A percentile compares a stretch with the other conserved stretches of the same genome.
Evolutionary conservation across 1,140 invertebrate genomes (phyloP).

Genomic region (Tetramorium parvispinum): DNA sequence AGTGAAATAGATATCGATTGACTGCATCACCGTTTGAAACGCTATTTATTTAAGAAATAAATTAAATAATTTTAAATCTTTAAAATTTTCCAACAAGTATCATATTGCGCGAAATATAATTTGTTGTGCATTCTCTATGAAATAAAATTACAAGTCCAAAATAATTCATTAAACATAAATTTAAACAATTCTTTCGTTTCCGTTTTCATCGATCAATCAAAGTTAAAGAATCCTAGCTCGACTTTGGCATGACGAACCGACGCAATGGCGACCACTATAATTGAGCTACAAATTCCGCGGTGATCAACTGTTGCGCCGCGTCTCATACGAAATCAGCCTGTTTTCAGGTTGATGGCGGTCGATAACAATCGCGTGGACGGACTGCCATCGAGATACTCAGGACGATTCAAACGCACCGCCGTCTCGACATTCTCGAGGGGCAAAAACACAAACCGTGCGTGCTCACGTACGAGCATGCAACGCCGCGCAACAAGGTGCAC

Average conservation of each 20-base stretch:
- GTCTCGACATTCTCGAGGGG: slow-evolving; percentile 81
- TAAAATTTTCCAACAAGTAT: background rate
- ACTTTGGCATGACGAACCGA: background rate
- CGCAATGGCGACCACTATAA: slow-evolving; percentile 79
- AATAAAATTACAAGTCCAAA: background rate
- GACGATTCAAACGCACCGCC: slow-evolving; percentile 84
- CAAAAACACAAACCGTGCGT: slow-evolving; percentile 83
- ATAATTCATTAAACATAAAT: background rate
- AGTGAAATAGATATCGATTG: background rate
- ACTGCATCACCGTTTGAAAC: background rate
- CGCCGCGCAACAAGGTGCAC: slow-evolving; percentile 75
- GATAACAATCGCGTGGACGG: slow-evolving; percentile 79
- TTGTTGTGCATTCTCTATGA: background rate
- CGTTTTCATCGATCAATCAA: background rate
- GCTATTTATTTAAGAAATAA: background rate
- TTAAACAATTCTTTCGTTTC: background rate
- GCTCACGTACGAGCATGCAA: slow-evolving; percentile 80
- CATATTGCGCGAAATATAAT: background rate
- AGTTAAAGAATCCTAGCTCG: background rate
- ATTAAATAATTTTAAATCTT: background rate
- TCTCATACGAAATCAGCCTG: slow-evolving; percentile 83
- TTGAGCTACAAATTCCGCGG: slow-evolving; percentile 85
- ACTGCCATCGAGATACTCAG: slow-evolving; percentile 63
- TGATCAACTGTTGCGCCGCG: slow-evolving; percentile 83
- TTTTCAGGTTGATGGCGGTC: slow-evolving; percentile 59